Percentiles rank a stretch among this genome's conserved stretches.
Evolutionary conservation across 2,888 invertebrate species (phyloP).

Genomic region (Drosophila rellima): DNA sequence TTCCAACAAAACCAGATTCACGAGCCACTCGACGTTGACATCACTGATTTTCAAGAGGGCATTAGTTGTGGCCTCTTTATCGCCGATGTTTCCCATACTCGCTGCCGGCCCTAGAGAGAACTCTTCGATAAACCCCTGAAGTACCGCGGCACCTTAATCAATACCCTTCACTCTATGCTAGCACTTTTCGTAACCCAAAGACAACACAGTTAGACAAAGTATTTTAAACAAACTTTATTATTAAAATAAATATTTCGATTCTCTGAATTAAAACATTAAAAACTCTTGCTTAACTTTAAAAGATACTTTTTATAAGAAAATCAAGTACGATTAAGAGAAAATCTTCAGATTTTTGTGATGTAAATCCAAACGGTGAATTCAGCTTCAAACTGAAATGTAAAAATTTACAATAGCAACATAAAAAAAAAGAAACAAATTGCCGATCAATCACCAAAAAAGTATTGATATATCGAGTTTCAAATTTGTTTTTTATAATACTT

Average conservation of each 20-base stretch:
- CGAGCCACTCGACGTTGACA: conserved; percentile 14
- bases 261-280: no score
- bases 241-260: background rate
- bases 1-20: background rate
- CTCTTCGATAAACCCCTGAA: background rate
- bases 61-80: background rate
- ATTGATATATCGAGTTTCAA: no score
- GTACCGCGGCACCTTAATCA: background rate
- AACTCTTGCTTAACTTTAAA: no score
- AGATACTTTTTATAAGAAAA: no score
- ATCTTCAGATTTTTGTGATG: no score
- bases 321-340: no score
- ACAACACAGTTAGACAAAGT: background rate
- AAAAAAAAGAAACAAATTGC: no score
- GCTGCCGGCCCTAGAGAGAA: background rate
- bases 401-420: no score
- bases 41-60: conserved; percentile 11
- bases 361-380: no score
- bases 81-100: background rate
- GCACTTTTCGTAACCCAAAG: background rate
- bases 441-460: no score
- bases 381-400: no score
- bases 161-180: conserved; percentile 1
- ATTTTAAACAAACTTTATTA: background rate
- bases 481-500: no score